Evolutionary conservation across 2,113 vertebrate genomes (phyloP), one percentile per base, ranked within the genome.

Genomic region (Platichthys stellatus): DNA sequence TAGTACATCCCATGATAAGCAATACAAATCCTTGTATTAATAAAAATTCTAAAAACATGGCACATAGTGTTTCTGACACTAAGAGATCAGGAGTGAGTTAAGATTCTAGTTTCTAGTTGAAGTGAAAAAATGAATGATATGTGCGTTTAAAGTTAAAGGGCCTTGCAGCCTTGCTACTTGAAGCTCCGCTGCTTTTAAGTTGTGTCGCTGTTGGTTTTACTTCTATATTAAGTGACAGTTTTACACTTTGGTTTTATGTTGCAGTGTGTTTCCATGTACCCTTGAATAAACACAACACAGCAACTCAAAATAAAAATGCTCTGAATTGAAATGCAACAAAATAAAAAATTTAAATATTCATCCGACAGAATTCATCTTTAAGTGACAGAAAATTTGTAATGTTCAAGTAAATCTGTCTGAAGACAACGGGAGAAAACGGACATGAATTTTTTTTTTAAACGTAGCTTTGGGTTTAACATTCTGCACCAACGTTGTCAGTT

Each of bases 391-490:
- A 21, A 58, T 14, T 8, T 76, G 62, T 80, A 72, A 54, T 75
- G 74, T 82, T 85, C 53, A 76, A 69, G 51, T 54, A 23, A 23
- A 57, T 4, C 9, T 54, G 65, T 38, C 56, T 54, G 10, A 18
- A 71, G 31, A 80, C 58, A 6, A n/a, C 4, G 47, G 13, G 1
- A 14, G 5, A 4, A 11, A 31, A 31, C 31, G 1, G 31, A 31
- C 31, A 31, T 31, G 31, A 31, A 1, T 6, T 12, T 54, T 21
- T 54, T n/a, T 54, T 10, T 28, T 10, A 64, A 54, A 59, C 53
- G 74, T 23, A 72, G n/a, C 63, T 78, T 72, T 82, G 66, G 73
- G 62, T 81, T 74, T n/a, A 40, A 14, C 47, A 26, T 24, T 72
- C 49, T 20, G 10, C 15, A 14, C 10, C 40, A 14, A 21, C 49